Base-by-base conservation (phyloP, 2,113 vertebrate species). In the Chitala chitala region DNA sequence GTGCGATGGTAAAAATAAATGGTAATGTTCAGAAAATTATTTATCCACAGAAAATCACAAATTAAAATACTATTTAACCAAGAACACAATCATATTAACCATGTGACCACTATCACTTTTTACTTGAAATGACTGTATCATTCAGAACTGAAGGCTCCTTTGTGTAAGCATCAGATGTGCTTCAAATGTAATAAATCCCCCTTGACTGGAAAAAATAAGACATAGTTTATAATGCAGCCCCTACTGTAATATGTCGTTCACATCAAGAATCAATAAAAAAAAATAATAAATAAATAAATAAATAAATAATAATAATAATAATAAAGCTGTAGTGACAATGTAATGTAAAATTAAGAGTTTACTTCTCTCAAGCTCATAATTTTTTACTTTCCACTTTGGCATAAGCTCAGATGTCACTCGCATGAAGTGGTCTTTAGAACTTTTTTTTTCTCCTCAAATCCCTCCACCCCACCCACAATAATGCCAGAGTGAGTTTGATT, bases 401-500 rank as follows among this genome's bases (percentile, higher is more conserved):
- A 26, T 29, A 6, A 17, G 29, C 22, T 7, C 15, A 58, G 56
- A 50, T 56, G 70, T 72, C 50, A 61, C 48, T 73, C 54, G 50
- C 31, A 73, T 20, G 12, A 51, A 73, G 64, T 63, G 26, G 63
- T 73, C 44, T 63, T 33, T 69, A 50, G 56, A 73, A 61, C 29
- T 56, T 73, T 61, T 76, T 78, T 78, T 73, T 64, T 68, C 1
- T 46, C 40, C n/a, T n/a, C 64, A 24, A 10, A 9, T 20, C 64
- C 64, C 64, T 46, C n/a, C 64, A 42, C 73, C 75, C 65, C 73
- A 56, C 22, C 46, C 61, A 38, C 78, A 74, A 81, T 86, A 86
- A 86, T 71, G 81, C 82, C 81, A 84, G 83, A 88, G 90, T 88
- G 89, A 91, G 90, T 91, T 93, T 95, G 94, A 96, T 94, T 95